Conservation (phyloP, 2,113 vertebrate genomes). For the Sapajus apella region DNA sequence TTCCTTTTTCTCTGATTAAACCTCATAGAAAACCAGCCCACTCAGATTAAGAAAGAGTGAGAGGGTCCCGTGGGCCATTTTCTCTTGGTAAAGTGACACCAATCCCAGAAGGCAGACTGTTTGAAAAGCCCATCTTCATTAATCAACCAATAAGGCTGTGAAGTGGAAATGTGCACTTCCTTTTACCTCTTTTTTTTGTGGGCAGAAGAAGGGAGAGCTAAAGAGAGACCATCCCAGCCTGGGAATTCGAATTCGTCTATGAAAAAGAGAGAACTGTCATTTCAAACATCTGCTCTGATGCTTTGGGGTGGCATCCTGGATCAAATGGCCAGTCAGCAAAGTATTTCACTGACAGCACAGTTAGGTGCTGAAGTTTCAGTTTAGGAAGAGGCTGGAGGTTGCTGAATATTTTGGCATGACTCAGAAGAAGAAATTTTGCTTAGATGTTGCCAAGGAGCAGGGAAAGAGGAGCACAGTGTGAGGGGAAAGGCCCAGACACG, state of each 20-base stretch:
- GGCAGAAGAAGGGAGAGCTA: background rate
- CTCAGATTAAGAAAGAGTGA: conserved; percentile 19
- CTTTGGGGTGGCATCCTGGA: background rate
- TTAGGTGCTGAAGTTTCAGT: accelerated
- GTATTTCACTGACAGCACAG: background rate
- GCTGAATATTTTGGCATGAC: background rate
- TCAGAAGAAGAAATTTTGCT: background rate
- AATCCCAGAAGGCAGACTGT: background rate
- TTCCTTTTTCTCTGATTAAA: conserved; percentile 70
- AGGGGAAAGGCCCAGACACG: background rate
- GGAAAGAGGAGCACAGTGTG: background rate
- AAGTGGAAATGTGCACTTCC: background rate
- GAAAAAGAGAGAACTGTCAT: background rate
- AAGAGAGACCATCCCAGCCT: background rate
- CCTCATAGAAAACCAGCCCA: background rate
- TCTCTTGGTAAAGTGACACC: conserved; percentile 51
- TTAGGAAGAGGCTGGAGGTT: background rate
- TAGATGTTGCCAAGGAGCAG: background rate
- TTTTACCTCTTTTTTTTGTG: background rate
- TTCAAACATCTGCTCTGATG: background rate
- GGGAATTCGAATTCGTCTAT: background rate
- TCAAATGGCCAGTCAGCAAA: background rate
- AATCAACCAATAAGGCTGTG: background rate
- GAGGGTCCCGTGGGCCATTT: background rate
- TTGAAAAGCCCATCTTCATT: background rate